Evolutionary conservation across 2,113 vertebrate genomes (phyloP).

Genomic region (Vicugna pacos): DNA sequence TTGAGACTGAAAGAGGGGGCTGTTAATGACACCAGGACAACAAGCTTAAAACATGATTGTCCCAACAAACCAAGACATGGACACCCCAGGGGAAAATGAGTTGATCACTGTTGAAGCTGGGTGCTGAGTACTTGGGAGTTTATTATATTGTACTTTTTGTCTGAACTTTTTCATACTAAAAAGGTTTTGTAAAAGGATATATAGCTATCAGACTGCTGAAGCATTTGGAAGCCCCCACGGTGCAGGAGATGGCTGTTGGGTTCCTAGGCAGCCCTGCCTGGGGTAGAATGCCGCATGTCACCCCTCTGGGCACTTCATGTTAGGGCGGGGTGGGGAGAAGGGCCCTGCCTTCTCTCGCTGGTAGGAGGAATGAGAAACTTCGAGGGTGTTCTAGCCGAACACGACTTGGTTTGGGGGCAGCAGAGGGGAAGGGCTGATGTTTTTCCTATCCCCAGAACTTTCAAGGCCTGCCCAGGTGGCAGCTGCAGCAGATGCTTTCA

Average conservation of each 20-base stretch:
- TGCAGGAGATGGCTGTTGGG: not conserved
- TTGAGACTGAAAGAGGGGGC: conserved; percentile 7
- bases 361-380: not conserved
- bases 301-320: not conserved
- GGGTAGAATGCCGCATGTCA: not conserved
- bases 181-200: not conserved
- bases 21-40: not conserved
- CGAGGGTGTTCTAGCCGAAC: not conserved
- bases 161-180: conserved; percentile 36
- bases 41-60: not conserved
- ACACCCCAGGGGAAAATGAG: not conserved
- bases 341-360: not conserved
- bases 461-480: conserved; percentile 6
- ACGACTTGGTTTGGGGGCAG: not conserved
- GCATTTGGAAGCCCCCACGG: not conserved
- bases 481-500: not conserved
- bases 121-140: not conserved
- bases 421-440: not conserved
- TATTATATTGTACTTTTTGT: not conserved
- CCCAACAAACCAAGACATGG: not conserved
- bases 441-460: not conserved
- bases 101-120: conserved; percentile 26
- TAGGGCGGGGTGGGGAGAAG: not conserved
- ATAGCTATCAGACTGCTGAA: not conserved
- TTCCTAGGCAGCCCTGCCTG: not conserved